Conservation (phyloP, 2,888 invertebrate species). For the Volucella inanis region DNA sequence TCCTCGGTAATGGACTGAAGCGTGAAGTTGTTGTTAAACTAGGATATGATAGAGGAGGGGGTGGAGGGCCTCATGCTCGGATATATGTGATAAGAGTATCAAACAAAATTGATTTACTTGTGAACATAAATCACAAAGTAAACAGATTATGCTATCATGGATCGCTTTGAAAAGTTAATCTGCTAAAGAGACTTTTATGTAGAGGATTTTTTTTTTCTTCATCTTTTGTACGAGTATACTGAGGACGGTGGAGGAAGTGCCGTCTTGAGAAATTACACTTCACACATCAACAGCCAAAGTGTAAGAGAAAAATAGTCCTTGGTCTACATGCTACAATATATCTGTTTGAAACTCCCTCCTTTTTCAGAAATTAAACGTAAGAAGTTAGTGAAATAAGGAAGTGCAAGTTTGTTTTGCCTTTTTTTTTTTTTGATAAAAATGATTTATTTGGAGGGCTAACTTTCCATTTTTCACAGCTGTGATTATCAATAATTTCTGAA, state of each 20-base stretch:
- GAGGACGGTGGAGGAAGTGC: neutral
- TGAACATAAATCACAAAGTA: slow-evolving; percentile 70
- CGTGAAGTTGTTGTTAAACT: slow-evolving; percentile 60
- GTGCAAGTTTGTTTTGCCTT: too few relatives aligned
- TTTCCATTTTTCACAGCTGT: too few relatives aligned
- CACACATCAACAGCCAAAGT: too few relatives aligned
- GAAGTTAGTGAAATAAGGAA: too few relatives aligned
- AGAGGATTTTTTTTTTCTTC: neutral
- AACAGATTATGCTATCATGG: slow-evolving; percentile 68
- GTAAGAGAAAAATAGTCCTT: too few relatives aligned
- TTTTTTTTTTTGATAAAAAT: too few relatives aligned
- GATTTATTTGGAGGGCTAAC: too few relatives aligned
- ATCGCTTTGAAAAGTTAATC: slow-evolving; percentile 71
- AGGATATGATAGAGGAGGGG: neutral
- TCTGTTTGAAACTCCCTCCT: too few relatives aligned
- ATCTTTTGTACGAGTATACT: neutral
- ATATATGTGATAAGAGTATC: slow-evolving; percentile 17
- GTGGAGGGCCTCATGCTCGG: neutral
- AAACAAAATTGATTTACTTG: slow-evolving; percentile 71
- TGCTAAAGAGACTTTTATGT: slow-evolving; percentile 64
- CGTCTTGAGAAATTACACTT: neutral
- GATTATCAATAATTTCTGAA: too few relatives aligned
- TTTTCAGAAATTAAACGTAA: too few relatives aligned
- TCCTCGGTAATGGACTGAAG: slow-evolving; percentile 58
- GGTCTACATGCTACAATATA: too few relatives aligned